phyloP scores from a whole-genome alignment of 2,888 invertebrate genomes.

The Toxonevra muliebris region DNA sequence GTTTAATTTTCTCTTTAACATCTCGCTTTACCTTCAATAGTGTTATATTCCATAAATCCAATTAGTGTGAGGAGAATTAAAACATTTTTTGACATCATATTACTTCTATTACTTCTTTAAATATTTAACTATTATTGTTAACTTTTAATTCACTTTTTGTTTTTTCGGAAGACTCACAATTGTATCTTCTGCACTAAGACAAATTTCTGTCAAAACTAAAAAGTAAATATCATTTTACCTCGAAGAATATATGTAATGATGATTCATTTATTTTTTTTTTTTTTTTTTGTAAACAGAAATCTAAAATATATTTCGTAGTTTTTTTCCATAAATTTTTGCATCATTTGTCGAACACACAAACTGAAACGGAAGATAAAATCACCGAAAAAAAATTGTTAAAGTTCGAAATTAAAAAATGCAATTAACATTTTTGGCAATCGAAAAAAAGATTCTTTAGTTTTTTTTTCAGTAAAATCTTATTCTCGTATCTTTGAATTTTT shows the following conservation, averaged over 20 bases:
- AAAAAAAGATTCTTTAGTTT: too few relatives aligned
- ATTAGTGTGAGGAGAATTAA: not conserved
- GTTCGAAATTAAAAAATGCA: constrained; percentile 26
- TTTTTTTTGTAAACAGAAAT: not conserved
- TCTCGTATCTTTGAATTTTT: too few relatives aligned
- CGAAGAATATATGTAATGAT: not conserved
- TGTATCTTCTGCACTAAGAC: constrained; percentile 6
- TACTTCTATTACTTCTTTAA: not conserved
- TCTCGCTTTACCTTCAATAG: constrained; percentile 19
- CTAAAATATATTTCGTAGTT: not conserved
- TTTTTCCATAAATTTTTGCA: constrained; percentile 1
- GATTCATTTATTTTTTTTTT: not conserved
- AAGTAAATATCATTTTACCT: not conserved
- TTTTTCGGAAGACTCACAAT: not conserved
- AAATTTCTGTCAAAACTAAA: constrained; percentile 19
- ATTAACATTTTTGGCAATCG: constrained; percentile 7
- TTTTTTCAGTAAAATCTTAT: too few relatives aligned
- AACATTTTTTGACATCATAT: not conserved
- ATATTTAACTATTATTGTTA: too few relatives aligned
- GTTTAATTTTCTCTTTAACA: not conserved
- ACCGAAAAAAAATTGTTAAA: constrained; percentile 8
- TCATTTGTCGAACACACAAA: constrained; percentile 1
- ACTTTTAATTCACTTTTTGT: not conserved
- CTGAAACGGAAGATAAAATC: constrained; percentile 2
- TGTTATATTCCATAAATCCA: not conserved